Conservation (phyloP, 2,113 vertebrate species). For the Tychaedon coryphoeus region DNA sequence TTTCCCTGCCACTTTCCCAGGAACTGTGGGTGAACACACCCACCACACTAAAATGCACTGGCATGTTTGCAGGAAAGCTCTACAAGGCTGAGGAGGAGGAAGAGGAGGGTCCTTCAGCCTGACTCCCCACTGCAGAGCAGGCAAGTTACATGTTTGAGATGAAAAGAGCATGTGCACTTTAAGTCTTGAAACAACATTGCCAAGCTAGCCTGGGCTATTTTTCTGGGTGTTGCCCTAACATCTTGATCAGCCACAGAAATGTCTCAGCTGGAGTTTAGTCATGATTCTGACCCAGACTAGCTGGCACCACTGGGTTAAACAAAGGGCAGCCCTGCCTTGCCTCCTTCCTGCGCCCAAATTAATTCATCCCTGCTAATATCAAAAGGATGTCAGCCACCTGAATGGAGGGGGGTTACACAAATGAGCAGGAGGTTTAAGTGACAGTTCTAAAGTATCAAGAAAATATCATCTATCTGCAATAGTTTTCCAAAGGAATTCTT, state of each 20-base stretch:
- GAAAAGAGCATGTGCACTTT: background rate
- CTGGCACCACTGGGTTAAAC: slow-evolving; percentile 69
- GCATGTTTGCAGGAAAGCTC: background rate
- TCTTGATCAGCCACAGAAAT: slow-evolving; percentile 64
- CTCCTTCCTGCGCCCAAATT: slow-evolving; percentile 50
- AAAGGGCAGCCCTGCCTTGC: slow-evolving; percentile 59
- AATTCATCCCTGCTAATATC: slow-evolving; percentile 45
- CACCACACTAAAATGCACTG: fast-evolving
- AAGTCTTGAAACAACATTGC: slow-evolving; percentile 5
- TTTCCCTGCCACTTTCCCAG: background rate
- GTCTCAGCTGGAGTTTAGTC: slow-evolving; percentile 67
- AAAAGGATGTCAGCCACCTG: slow-evolving; percentile 29
- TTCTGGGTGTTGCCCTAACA: slow-evolving; percentile 59
- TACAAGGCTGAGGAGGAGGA: background rate
- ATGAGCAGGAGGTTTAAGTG: background rate
- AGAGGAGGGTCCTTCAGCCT: background rate
- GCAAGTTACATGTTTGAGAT: background rate
- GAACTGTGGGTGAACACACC: background rate
- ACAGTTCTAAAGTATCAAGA: background rate
- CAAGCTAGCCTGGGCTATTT: slow-evolving; percentile 25
- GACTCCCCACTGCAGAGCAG: background rate
- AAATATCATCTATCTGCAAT: background rate
- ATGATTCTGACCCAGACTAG: slow-evolving; percentile 65
- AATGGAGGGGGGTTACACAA: background rate
- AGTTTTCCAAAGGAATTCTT: background rate